A percentile compares a stretch with the other conserved stretches of the same genome.
phyloP scores from a whole-genome alignment of 1,140 invertebrate genomes.

The Cyclargus thomasi region DNA sequence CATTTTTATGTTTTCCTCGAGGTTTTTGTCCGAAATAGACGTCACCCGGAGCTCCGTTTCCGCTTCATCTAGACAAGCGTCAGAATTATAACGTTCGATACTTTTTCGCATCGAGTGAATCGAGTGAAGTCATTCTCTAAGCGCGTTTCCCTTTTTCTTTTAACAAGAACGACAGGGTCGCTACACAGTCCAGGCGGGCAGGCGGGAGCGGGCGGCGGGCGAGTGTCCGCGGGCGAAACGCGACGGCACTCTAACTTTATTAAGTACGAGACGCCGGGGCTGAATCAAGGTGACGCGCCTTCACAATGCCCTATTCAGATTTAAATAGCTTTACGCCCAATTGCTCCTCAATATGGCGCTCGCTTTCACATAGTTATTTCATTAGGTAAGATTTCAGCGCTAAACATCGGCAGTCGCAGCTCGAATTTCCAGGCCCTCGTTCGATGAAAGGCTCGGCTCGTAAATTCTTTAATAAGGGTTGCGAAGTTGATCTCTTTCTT shows the following conservation, averaged over 20 bases:
- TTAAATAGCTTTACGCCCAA: constrained; percentile 74
- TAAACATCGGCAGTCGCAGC: constrained; percentile 16
- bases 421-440: constrained; percentile 6
- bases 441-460: not conserved
- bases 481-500: constrained; percentile 1
- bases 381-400: constrained; percentile 59
- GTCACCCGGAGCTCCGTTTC: not conserved
- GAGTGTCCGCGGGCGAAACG: constrained; percentile 37
- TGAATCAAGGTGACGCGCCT: constrained; percentile 68
- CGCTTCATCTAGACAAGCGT: not conserved
- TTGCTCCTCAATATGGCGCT: constrained; percentile 69
- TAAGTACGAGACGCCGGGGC: constrained; percentile 52
- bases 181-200: constrained; percentile 25
- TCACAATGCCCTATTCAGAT: constrained; percentile 72
- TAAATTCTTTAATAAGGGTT: constrained; percentile 11
- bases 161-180: constrained; percentile 18
- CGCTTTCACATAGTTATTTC: constrained; percentile 66
- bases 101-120: not conserved
- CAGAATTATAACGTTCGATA: not conserved
- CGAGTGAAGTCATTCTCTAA: not conserved
- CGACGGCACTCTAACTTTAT: constrained; percentile 64
- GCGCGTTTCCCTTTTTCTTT: not conserved
- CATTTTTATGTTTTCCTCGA: not conserved
- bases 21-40: not conserved
- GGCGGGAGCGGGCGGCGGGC: constrained; percentile 24